Evolutionary conservation across 2,888 invertebrate genomes (phyloP).

Genomic region (Metalampra italica): DNA sequence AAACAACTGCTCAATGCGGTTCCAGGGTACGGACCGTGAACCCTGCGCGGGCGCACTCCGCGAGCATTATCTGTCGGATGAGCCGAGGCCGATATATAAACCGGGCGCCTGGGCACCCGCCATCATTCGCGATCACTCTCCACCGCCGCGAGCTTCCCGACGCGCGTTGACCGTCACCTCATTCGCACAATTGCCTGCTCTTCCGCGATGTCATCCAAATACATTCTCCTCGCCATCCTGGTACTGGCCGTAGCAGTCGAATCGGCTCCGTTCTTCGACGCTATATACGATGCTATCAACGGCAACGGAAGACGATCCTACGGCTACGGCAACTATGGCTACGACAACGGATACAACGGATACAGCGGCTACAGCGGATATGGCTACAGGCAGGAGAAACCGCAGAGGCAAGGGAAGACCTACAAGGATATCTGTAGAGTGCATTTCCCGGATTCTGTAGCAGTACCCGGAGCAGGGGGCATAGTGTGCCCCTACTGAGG

Average conservation of each 20-base stretch:
- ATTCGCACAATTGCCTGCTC: conserved; percentile 63
- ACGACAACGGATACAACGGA: conserved; percentile 36
- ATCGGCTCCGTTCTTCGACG: conserved; percentile 54
- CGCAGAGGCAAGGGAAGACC: conserved; percentile 67
- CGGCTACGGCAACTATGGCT: conserved; percentile 43
- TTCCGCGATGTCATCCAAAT: conserved; percentile 64
- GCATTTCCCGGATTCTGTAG: conserved; percentile 77
- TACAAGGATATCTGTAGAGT: conserved; percentile 85
- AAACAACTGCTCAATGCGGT: conserved; percentile 48
- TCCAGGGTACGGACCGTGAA: conserved; percentile 74
- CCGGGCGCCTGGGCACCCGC: conserved; percentile 58
- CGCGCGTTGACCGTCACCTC: conserved; percentile 61
- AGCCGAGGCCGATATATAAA: conserved; percentile 76
- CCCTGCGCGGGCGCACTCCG: conserved; percentile 53
- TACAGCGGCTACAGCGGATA: conserved; percentile 26
- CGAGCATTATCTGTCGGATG: conserved; percentile 61
- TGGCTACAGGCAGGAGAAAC: conserved; percentile 30
- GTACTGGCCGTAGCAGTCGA: conserved; percentile 35
- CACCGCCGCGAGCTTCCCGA: conserved; percentile 65
- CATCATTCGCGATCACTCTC: conserved; percentile 71
- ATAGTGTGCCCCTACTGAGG: conserved; percentile 82
- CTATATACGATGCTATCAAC: conserved; percentile 64
- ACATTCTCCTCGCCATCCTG: conserved; percentile 36
- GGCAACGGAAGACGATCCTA: conserved; percentile 61
- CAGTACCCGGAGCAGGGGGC: conserved; percentile 73